Conservation (phyloP, 2,113 vertebrate species). For the Rynchops niger region DNA sequence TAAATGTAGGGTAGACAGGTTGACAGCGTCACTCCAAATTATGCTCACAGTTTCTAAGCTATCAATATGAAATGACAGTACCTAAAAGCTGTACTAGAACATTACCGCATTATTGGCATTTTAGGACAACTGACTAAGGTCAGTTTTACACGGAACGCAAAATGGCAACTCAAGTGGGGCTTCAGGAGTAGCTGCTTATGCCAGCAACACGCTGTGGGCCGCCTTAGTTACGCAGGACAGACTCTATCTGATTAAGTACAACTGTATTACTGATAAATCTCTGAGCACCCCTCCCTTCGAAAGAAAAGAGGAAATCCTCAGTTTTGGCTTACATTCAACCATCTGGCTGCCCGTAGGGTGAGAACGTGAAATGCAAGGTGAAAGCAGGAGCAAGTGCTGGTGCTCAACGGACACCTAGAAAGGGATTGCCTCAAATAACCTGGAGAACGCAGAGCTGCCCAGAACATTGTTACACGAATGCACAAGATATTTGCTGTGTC, state of each 20-base stretch:
- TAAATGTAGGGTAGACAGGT: not conserved
- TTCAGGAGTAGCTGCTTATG: not conserved
- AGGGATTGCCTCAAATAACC: not conserved
- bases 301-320: conserved; percentile 10
- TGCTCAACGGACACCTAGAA: not conserved
- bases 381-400: not conserved
- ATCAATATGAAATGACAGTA: not conserved
- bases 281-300: not conserved
- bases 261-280: not conserved
- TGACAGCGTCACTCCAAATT: not conserved
- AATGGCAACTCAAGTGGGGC: not conserved
- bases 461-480: not conserved
- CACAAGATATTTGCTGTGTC: not conserved
- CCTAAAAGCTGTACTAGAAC: not conserved
- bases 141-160: not conserved
- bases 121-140: not conserved
- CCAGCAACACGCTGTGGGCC: not conserved
- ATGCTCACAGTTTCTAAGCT: not conserved
- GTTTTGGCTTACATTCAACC: conserved; percentile 5
- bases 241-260: not conserved
- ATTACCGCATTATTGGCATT: not conserved
- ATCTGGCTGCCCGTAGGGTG: not conserved
- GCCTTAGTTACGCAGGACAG: not conserved
- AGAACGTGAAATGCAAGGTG: not conserved
- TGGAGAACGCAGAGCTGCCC: not conserved